Percentiles rank a stretch among this genome's conserved stretches.
Evolutionary conservation across 2,888 invertebrate species (phyloP).

Genomic region (Cosmorhoe ocellata): DNA sequence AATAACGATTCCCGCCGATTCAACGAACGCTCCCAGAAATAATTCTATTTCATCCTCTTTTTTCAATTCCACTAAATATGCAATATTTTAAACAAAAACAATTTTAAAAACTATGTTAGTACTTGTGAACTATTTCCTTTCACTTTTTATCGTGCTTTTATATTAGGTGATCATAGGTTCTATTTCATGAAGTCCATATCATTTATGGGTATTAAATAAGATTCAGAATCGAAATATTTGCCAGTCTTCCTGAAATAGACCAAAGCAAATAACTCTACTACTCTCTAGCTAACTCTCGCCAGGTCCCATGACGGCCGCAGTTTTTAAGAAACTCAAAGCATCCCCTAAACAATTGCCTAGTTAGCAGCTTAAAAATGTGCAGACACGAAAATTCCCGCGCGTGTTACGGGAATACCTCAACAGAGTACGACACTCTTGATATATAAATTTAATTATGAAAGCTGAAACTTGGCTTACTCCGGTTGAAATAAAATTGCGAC

Average conservation of each 20-base stretch:
- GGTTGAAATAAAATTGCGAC: conserved; percentile 72
- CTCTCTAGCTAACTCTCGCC: too few species aligned
- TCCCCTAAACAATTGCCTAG: conserved; percentile 15
- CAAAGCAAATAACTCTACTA: too few species aligned
- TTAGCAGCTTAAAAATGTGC: conserved; percentile 21
- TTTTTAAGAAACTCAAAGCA: not conserved
- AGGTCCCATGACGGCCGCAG: not conserved
- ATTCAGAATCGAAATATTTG: too few species aligned
- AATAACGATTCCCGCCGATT: conserved; percentile 68
- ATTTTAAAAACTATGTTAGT: not conserved
- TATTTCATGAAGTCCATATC: too few species aligned
- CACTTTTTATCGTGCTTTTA: too few species aligned
- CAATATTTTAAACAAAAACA: conserved; percentile 42
- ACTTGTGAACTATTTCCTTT: too few species aligned
- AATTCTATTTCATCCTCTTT: conserved; percentile 64
- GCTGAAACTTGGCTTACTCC: conserved; percentile 54
- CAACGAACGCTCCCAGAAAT: conserved; percentile 67
- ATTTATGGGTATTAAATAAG: too few species aligned
- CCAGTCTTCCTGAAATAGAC: too few species aligned
- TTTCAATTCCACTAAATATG: conserved; percentile 46
- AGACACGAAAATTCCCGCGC: conserved; percentile 20
- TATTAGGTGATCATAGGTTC: too few species aligned
- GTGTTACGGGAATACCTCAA: conserved; percentile 27
- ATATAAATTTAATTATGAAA: conserved; percentile 65
- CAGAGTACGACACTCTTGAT: conserved; percentile 39